phyloP scores from a whole-genome alignment of 2,797 vertebrate genomes.

The Thamnophis elegans region DNA sequence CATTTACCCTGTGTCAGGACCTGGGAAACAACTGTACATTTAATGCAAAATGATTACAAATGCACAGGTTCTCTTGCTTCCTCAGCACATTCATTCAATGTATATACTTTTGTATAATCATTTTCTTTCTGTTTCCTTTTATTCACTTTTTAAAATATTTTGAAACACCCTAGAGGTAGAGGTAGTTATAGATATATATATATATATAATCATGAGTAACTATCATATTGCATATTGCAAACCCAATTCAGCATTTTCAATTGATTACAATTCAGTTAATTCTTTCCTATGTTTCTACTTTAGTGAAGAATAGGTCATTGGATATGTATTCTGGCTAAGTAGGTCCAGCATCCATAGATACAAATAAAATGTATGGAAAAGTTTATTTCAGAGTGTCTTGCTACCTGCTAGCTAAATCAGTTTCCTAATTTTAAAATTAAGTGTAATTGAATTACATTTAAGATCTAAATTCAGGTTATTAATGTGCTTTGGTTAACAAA shows the following conservation, averaged over 20 bases:
- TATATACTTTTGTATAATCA: neutral
- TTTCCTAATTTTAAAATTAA: neutral
- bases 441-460: neutral
- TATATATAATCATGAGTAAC: neutral
- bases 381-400: neutral
- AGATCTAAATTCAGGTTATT: neutral
- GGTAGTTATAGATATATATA: no score
- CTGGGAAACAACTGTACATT: neutral
- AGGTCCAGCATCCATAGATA: neutral
- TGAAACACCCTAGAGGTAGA: no score
- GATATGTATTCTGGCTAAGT: neutral
- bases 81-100: neutral
- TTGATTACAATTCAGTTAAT: neutral
- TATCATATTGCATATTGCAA: neutral
- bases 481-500: neutral
- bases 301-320: neutral
- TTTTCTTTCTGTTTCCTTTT: neutral
- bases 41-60: neutral
- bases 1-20: neutral
- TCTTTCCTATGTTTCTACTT: neutral
- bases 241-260: neutral
- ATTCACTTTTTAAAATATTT: neutral
- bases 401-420: neutral
- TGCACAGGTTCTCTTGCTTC: neutral
- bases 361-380: neutral